Conservation (phyloP, 2,797 vertebrate genomes). For the Melanotaenia nigrans region DNA sequence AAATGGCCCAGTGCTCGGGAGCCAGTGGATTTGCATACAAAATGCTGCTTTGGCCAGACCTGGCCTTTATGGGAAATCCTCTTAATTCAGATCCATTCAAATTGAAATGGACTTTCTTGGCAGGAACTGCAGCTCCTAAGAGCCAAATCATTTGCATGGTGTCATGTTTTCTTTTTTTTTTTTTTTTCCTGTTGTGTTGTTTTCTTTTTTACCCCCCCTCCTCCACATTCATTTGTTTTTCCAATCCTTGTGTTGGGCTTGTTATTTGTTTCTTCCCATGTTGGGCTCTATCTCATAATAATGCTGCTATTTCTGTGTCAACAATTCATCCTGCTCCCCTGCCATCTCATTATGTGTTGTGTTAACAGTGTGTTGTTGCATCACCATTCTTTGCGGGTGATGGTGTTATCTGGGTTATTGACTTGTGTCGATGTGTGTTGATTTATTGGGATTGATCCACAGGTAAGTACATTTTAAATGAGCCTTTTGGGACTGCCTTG, state of each 20-base stretch:
- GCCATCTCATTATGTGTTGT: constrained; percentile 78
- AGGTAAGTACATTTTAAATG: constrained; percentile 69
- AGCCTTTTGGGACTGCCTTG: constrained; percentile 39
- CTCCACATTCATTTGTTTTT: constrained; percentile 70
- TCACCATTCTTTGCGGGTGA: constrained; percentile 68
- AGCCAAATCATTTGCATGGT: constrained; percentile 84
- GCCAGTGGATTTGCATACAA: constrained; percentile 82
- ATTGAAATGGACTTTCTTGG: constrained; percentile 85
- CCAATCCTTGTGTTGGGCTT: constrained; percentile 67
- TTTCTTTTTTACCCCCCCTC: constrained; percentile 41
- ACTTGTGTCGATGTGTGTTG: constrained; percentile 65
- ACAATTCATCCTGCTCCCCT: constrained; percentile 73
- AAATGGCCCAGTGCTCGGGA: constrained; percentile 58
- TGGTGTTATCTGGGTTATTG: constrained; percentile 77
- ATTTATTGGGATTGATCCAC: constrained; percentile 65
- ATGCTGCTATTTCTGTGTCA: constrained; percentile 77
- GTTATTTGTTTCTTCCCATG: constrained; percentile 75
- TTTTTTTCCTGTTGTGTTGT: constrained; percentile 40
- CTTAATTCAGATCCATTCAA: constrained; percentile 86
- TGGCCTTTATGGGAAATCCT: constrained; percentile 83
- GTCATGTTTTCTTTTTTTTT: constrained; percentile 61
- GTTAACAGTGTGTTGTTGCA: constrained; percentile 63
- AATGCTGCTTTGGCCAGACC: constrained; percentile 80
- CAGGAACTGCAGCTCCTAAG: constrained; percentile 70
- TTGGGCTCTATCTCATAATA: constrained; percentile 73